Evolutionary conservation across 1,140 invertebrate genomes (phyloP), one percentile per base, ranked within the genome.

Genomic region (Mactra quadrangularis): DNA sequence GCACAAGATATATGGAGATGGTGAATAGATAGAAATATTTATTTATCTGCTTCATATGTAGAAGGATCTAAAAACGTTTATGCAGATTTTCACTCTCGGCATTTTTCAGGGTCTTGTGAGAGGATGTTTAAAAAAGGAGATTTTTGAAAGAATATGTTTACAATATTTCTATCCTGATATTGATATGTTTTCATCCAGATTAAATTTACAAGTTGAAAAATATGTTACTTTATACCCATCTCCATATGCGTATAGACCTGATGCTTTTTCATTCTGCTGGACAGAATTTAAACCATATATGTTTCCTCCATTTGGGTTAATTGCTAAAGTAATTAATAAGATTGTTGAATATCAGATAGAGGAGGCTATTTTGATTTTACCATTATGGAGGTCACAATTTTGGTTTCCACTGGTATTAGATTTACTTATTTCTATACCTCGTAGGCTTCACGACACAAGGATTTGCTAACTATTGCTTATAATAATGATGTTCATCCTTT

Each of bases 261-360:
- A 79, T 59, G 62, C 76, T 70, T 79, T 79, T 70, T 41, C 62
- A 9, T 22, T 79, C 7, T 55, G 29, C 1, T 79, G 62, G 64
- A 27, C 3, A 1, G 33, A 68, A 13, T 57, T 79, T 19, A 55
- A 35, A 41, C 47, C 64, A n/a, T 78, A 78, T 53, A 33, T 78
- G 17, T 76, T 76, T 35, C 55, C 72, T 33, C 72, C 55, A 4
- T 45, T 76, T 60, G 11, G 22, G 1, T 59, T 29, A 13, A 31
- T 52, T 55, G 35, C 45, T 41, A 33, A 66, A 79, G 41, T 59
- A 3, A 59, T 74, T 15, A 60, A 81, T 31, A 87, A 87, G 41
- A 38, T 85, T 22, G 45, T 62, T 19, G 29, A 53, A 47, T 70
- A 87, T 64, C 29, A 72, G 45, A 77, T 74, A 55, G 71, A 83